A percentile compares a stretch with the other conserved stretches of the same genome.
phyloP scores from a whole-genome alignment of 2,113 vertebrate genomes.

The Psophia crepitans region DNA sequence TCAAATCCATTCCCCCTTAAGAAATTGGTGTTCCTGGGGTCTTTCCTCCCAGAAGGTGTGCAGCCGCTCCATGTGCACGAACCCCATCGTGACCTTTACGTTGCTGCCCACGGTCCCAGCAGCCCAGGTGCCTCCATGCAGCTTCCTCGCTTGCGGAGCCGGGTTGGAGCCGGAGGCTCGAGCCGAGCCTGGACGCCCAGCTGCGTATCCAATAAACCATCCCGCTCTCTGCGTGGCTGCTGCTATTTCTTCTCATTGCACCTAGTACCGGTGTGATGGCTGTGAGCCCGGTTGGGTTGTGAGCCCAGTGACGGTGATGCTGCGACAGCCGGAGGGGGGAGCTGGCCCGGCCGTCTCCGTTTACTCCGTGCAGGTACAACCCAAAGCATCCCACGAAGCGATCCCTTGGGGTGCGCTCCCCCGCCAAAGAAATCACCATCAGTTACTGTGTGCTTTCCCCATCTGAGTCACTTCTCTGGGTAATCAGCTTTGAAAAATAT shows the following conservation, averaged over 20 bases:
- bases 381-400: background rate
- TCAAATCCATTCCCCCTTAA: background rate
- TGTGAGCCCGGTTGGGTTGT: background rate
- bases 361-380: background rate
- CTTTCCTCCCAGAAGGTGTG: background rate
- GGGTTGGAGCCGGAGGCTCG: background rate
- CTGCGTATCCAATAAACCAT: accelerated
- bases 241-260: background rate
- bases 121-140: background rate
- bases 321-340: background rate
- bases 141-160: background rate
- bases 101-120: background rate
- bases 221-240: background rate
- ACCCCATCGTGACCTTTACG: background rate
- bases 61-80: background rate
- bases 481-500: background rate
- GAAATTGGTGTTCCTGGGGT: background rate
- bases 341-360: background rate
- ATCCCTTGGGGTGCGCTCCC: background rate
- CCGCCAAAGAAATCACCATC: background rate
- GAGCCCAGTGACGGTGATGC: accelerated
- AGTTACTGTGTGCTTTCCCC: background rate
- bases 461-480: background rate
- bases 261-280: background rate
- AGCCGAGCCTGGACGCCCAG: background rate